A percentile compares a stretch with the other conserved stretches of the same genome.
phyloP scores from a whole-genome alignment of 2,113 vertebrate species.

The Microcebus jonahi region DNA sequence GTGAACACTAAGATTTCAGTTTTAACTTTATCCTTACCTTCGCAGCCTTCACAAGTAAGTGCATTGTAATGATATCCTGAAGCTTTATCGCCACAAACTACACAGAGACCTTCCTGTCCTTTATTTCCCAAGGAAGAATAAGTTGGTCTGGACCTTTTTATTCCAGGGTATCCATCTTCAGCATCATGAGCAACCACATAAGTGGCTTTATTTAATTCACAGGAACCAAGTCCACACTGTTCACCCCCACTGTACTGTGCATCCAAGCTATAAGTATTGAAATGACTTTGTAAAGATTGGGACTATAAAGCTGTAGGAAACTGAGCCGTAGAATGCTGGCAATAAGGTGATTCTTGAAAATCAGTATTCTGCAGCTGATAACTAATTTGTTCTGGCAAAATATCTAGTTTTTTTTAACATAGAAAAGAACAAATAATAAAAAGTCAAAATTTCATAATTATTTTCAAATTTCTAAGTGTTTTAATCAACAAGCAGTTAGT shows the following conservation, averaged over 20 bases:
- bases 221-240: constrained; percentile 79
- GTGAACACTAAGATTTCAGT: neutral
- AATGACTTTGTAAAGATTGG: constrained; percentile 86
- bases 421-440: constrained; percentile 46
- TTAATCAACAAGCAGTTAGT: constrained; percentile 9
- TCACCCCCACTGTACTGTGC: constrained; percentile 82
- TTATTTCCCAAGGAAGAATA: constrained; percentile 85
- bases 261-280: constrained; percentile 85
- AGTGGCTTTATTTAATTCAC: constrained; percentile 81
- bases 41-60: constrained; percentile 96
- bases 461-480: constrained; percentile 4
- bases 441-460: neutral
- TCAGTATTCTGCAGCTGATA: constrained; percentile 91
- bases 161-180: constrained; percentile 78
- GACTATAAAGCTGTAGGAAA: constrained; percentile 86
- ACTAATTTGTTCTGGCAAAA: constrained; percentile 91
- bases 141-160: constrained; percentile 86
- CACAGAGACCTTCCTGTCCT: constrained; percentile 94
- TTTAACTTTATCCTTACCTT: constrained; percentile 87
- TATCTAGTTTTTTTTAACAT: constrained; percentile 83
- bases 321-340: constrained; percentile 89
- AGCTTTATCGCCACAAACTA: constrained; percentile 96
- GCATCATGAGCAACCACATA: constrained; percentile 74
- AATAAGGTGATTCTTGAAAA: constrained; percentile 89
- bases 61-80: constrained; percentile 97